These are phyloP conservation scores for Corythaixoides concolor DNA, from an alignment of 2,113 vertebrate genomes.

Conservation along the genomic window DNA sequence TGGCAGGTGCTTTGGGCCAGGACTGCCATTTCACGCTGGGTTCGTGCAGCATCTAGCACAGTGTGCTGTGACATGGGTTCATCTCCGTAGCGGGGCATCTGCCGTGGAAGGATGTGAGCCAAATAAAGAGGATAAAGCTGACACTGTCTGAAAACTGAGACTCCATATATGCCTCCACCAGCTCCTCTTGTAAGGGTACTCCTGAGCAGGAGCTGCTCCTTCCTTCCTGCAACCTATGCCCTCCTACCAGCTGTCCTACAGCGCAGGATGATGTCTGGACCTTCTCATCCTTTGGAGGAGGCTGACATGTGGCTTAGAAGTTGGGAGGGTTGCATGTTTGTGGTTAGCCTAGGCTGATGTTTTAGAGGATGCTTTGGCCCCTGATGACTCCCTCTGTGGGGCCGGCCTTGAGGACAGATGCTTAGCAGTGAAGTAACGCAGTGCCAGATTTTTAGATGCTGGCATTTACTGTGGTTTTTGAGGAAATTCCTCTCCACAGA, in stretches of 20 bases:
- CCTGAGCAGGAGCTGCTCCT: background rate
- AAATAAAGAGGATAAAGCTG: background rate
- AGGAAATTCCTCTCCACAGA: background rate
- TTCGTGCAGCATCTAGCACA: background rate
- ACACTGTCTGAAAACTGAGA: background rate
- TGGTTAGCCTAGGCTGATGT: conserved; percentile 40
- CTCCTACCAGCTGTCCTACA: background rate
- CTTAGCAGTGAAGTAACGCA: background rate
- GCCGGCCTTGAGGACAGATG: conserved; percentile 15
- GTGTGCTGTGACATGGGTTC: background rate
- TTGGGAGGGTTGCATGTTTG: conserved; percentile 10
- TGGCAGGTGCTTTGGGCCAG: background rate
- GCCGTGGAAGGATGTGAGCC: background rate
- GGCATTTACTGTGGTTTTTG: background rate
- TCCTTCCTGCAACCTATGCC: background rate
- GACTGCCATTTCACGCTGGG: rapidly evolving
- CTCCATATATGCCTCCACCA: background rate
- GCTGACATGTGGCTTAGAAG: background rate
- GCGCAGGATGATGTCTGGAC: background rate
- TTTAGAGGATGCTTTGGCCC: conserved; percentile 37
- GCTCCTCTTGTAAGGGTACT: background rate
- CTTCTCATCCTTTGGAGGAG: background rate
- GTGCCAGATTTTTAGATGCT: background rate
- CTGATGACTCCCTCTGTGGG: conserved; percentile 2
- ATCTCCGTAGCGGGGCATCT: background rate